Conservation (phyloP, 2,888 invertebrate species). For the Drosophila mercatorum region DNA sequence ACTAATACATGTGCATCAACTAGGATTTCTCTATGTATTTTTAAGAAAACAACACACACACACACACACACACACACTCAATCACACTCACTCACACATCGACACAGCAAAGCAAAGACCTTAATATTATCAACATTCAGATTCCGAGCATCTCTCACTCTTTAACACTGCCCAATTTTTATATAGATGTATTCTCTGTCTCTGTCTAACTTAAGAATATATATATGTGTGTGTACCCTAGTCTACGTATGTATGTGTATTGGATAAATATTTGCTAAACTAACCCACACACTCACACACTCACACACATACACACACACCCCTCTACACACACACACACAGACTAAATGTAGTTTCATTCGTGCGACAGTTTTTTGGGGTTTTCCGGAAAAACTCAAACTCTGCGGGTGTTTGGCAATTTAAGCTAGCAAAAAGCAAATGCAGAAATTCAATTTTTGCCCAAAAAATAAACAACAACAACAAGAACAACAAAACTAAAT, state of each 20-base stretch:
- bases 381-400: slow-evolving; percentile 32
- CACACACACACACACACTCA: slow-evolving; percentile 2
- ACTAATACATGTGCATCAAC: slow-evolving; percentile 44
- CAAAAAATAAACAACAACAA: slow-evolving; percentile 36
- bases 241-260: slow-evolving; percentile 67
- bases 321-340: slow-evolving; percentile 20
- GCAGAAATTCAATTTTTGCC: slow-evolving; percentile 78
- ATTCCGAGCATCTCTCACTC: slow-evolving; percentile 66
- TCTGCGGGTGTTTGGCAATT: slow-evolving; percentile 48
- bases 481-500: slow-evolving; percentile 38
- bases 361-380: slow-evolving; percentile 58
- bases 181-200: slow-evolving; percentile 73
- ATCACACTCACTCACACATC: slow-evolving; percentile 2
- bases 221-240: slow-evolving; percentile 47
- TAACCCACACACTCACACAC: slow-evolving; percentile 27
- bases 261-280: slow-evolving; percentile 69
- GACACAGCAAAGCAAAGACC: slow-evolving; percentile 33
- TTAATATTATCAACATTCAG: slow-evolving; percentile 67
- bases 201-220: slow-evolving; percentile 76
- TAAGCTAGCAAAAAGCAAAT: slow-evolving; percentile 47
- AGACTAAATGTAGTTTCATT: slow-evolving; percentile 34
- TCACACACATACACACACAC: slow-evolving; percentile 19
- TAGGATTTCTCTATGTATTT: slow-evolving; percentile 59
- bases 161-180: slow-evolving; percentile 63
- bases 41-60: slow-evolving; percentile 47